Evolutionary conservation across 2,888 invertebrate species (phyloP), one percentile per base, ranked within the genome.

Genomic region (Acanthopleura granulata): DNA sequence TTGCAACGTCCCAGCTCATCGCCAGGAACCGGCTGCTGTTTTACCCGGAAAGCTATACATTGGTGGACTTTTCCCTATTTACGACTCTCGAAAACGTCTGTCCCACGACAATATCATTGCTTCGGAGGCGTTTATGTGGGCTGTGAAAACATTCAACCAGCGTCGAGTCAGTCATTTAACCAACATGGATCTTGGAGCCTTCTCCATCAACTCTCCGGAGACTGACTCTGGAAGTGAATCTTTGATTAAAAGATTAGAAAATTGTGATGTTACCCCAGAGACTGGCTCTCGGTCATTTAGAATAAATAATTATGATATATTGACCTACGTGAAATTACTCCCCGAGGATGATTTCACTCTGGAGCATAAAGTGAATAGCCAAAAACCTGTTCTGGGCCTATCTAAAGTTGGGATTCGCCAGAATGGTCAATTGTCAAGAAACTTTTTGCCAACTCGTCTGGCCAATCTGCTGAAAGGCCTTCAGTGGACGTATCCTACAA

Each of bases 401-500:
- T 12, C 66, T 15, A 27, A 27, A 22, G 16, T 27, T 16, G 66
- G 66, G 29, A 22, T 66, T 16, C 25, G 29, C 25, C 16, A 15
- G 14, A 22, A 22, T 22, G 29, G 66, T 22, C 22, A 6, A 6
- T 66, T 16, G 6, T 22, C 29, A 27, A 27, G 66, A 27, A 66
- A 66, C 1, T 3, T 27, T 27, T 27, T 22, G 66, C 29, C 29
- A 27, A 3, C 18, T 6, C 22, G 66, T 3, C 3, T 66, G 3
- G 29, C 66, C 15, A 25, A 22, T 25, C 29, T 66, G 6, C 66
- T 66, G 29, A 66, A 22, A 66, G 3, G 22, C 16, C 25, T 66
- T 16, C 25, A 66, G 29, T 66, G 66, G 66, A 66, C 66, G 6
- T 66, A 66, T 27, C 66, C 66, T 16, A 66, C 66, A 3, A 66